Base-by-base conservation (phyloP, 2,888 invertebrate species). In the Cantharis lateralis region DNA sequence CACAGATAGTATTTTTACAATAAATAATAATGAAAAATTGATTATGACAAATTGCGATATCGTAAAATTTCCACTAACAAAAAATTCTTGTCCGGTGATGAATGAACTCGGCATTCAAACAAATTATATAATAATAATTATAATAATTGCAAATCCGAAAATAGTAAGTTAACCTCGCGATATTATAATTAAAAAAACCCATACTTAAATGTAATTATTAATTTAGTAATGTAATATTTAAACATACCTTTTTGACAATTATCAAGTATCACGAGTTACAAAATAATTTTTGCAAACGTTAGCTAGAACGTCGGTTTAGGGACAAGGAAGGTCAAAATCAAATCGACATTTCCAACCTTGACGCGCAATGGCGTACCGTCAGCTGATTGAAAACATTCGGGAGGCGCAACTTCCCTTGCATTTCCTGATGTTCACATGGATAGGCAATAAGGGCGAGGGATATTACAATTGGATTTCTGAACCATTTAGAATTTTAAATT, bases 251-350 rank as follows among this genome's bases (percentile, higher is more conserved):
- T 48, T 48, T 48, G 48, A 9, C n/a, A 48, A 48, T 48, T 24
- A 24, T 24, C n/a, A 48, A 48, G 5, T 48, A 48, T 48, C 48
- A 48, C 48, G 48, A 48, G 48, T 48, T n/a, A 48, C 48, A 48
- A 48, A n/a, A 48, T n/a, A 48, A 48, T 48, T 48, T 48, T 48
- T 48, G 48, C 48, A 48, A 48, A 48, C 48, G 48, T 48, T 48
- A 7, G 7, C 48, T 48, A n/a, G 48, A 48, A 48, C 48, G 48
- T 48, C 15, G 10, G 20, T 15, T 64, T 26, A n/a, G 62, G 73
- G 73, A 68, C 73, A 48, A 69, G 73, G 68, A 73, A 73, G 73
- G 73, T 73, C 73, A 73, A 16, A 66, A 61, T 10, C 62, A 68
- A 68, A 68, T 69, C 68, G 73, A 73, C 73, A 73, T 62, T 73